Percentiles rank a stretch among this genome's conserved stretches.
These are phyloP conservation scores for Myzus persicae DNA, from an alignment of 1,140 invertebrate species.

Conservation along the genomic window DNA sequence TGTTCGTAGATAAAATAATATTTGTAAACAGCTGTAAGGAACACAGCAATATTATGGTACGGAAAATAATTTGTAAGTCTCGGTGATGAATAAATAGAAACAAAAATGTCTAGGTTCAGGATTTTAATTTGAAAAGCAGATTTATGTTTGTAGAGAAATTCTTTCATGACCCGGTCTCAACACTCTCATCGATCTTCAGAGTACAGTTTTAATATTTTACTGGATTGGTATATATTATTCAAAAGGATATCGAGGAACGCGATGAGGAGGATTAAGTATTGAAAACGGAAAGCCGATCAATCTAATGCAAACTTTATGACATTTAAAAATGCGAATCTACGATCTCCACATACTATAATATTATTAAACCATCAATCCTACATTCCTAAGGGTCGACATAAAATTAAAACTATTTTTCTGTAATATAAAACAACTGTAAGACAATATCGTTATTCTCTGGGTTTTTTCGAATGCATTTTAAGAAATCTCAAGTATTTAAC, in stretches of 20 bases:
- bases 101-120: neutral
- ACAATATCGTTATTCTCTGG: neutral
- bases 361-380: neutral
- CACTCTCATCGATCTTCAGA: neutral
- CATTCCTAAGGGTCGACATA: neutral
- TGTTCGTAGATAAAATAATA: neutral
- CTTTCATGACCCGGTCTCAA: neutral
- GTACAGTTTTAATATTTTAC: neutral
- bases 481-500: neutral
- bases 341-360: neutral
- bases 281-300: slow-evolving; percentile 9
- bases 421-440: neutral
- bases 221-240: neutral
- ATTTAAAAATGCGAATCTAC: neutral
- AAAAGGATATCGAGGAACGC: neutral
- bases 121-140: neutral
- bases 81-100: neutral
- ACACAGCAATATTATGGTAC: neutral
- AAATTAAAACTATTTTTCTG: slow-evolving; percentile 4
- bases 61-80: neutral
- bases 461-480: neutral
- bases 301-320: slow-evolving; percentile 13
- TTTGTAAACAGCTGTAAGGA: neutral
- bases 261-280: slow-evolving; percentile 1
- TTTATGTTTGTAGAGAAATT: neutral